A percentile compares a stretch with the other conserved stretches of the same genome.
phyloP scores from a whole-genome alignment of 2,797 vertebrate species.

The Sebastes minor region DNA sequence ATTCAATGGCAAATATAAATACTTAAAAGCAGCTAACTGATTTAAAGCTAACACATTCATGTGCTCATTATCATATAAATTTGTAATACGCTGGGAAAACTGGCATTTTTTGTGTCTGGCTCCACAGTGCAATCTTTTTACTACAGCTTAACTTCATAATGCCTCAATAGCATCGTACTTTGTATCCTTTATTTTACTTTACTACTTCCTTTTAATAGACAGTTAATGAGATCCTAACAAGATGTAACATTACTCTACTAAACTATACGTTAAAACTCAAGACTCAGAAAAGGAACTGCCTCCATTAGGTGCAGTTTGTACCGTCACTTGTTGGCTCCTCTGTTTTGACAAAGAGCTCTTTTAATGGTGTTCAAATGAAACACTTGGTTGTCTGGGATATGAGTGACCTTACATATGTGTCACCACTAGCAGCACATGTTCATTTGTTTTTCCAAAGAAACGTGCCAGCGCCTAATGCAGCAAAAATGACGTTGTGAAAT shows the following conservation, averaged over 20 bases:
- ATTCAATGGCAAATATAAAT: background rate
- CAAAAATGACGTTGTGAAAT: background rate
- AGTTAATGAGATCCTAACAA: background rate
- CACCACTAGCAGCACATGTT: constrained; percentile 13
- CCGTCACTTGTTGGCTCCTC: background rate
- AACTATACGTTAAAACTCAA: background rate
- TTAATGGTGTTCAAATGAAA: constrained; percentile 38
- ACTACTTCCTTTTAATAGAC: background rate
- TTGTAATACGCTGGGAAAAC: background rate
- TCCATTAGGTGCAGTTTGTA: background rate
- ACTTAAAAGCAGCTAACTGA: background rate
- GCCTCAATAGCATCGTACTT: background rate
- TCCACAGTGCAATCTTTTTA: background rate
- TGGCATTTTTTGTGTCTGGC: background rate
- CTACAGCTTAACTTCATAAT: background rate
- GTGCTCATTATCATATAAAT: background rate
- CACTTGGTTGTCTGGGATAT: constrained; percentile 12
- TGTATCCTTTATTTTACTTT: background rate
- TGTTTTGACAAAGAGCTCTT: constrained; percentile 32
- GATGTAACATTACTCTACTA: background rate
- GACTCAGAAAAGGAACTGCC: background rate
- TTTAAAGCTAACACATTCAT: background rate
- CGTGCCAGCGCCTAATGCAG: background rate
- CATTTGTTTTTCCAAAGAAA: constrained; percentile 25
- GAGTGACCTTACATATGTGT: constrained; percentile 34